Evolutionary conservation across 35 echinoderm and acorn worm species (phyloP).

Genomic region (Hemicentrotus pulcherrimus): DNA sequence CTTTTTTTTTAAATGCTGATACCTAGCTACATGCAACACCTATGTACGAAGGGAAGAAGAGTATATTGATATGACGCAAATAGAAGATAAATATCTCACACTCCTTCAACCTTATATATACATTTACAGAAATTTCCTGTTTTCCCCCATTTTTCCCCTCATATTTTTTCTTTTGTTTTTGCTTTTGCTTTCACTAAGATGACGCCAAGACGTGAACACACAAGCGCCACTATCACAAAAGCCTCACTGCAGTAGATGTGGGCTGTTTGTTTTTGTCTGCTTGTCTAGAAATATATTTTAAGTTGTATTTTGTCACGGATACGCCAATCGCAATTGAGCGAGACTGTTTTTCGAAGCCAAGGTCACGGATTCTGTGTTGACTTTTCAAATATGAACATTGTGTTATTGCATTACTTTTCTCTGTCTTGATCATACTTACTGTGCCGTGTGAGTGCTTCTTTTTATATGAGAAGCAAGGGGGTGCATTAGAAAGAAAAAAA

Average conservation of each 20-base stretch:
- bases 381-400: background rate
- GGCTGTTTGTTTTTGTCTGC: background rate
- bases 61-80: background rate
- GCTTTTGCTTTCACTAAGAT: background rate
- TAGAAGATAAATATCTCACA: background rate
- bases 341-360: background rate
- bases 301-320: conserved; percentile 28
- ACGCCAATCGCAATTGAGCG: background rate
- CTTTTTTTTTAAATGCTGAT: background rate
- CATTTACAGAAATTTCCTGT: background rate
- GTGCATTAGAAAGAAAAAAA: background rate
- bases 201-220: background rate
- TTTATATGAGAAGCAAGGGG: background rate
- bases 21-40: background rate
- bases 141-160: background rate
- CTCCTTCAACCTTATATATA: background rate
- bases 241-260: background rate
- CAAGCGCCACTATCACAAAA: background rate
- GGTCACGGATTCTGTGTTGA: background rate
- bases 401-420: background rate
- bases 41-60: background rate
- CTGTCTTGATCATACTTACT: background rate
- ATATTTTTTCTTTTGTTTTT: background rate
- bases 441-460: background rate
- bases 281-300: background rate